phyloP scores from a whole-genome alignment of 2,113 vertebrate species.

The Ammodytes dubius region DNA sequence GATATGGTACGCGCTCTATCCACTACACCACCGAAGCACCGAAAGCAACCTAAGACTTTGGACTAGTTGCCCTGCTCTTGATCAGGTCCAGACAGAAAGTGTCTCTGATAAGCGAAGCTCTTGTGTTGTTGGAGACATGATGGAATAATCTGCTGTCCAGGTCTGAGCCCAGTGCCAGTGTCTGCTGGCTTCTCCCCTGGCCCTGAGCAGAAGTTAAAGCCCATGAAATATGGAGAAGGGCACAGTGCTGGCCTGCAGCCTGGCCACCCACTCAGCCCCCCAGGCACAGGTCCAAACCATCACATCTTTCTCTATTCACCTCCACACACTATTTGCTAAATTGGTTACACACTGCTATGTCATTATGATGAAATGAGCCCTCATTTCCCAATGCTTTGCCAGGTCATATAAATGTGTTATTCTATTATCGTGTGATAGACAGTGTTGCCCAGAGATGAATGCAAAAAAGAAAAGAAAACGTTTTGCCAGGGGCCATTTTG shows the following conservation, averaged over 20 bases:
- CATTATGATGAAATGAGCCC: conserved; percentile 70
- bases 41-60: background rate
- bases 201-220: conserved; percentile 65
- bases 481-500: conserved; percentile 82
- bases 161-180: conserved; percentile 27
- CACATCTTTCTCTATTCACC: conserved; percentile 45
- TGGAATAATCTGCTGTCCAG: conserved; percentile 32
- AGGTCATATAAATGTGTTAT: conserved; percentile 82
- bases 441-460: conserved; percentile 65
- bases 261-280: conserved; percentile 64
- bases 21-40: background rate
- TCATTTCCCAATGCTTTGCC: conserved; percentile 68
- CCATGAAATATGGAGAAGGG: conserved; percentile 74
- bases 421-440: conserved; percentile 71
- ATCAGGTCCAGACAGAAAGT: conserved; percentile 12
- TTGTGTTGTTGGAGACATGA: conserved; percentile 34
- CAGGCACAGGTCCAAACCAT: conserved; percentile 53
- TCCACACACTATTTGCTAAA: conserved; percentile 55
- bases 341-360: conserved; percentile 69
- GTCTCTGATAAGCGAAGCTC: conserved; percentile 13
- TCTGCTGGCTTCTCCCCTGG: conserved; percentile 19
- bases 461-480: conserved; percentile 68
- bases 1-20: too few species aligned
- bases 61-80: background rate
- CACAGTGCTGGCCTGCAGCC: conserved; percentile 66